A percentile compares a stretch with the other conserved stretches of the same genome.
Conservation (phyloP, 2,113 vertebrate species). For the Alaudala cheleensis region DNA sequence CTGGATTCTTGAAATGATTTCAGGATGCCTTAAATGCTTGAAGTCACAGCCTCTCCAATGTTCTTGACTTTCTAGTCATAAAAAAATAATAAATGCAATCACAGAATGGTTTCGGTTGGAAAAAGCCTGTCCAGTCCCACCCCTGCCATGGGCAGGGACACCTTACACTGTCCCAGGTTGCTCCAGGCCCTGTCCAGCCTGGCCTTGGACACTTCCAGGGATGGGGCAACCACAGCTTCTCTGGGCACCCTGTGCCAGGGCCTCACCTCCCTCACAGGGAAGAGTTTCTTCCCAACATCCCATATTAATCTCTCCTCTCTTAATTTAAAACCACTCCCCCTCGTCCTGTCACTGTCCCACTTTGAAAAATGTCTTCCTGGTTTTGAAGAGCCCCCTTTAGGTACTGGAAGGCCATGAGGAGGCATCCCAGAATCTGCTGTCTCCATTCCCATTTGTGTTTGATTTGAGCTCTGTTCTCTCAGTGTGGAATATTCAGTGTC, state of each 20-base stretch:
- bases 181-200: accelerated
- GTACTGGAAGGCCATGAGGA: not conserved
- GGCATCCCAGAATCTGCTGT: not conserved
- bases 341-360: not conserved
- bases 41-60: not conserved
- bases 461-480: not conserved
- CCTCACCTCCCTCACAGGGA: accelerated
- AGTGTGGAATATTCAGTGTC: not conserved
- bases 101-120: not conserved
- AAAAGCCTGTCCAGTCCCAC: not conserved
- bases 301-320: not conserved
- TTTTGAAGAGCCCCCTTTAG: not conserved
- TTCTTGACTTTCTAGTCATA: not conserved
- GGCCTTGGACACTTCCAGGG: not conserved
- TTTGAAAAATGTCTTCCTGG: not conserved
- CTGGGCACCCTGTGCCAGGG: not conserved
- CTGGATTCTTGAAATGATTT: not conserved
- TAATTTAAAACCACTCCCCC: not conserved
- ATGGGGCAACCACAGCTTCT: not conserved
- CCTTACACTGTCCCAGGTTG: accelerated
- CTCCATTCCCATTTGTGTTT: not conserved
- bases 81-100: not conserved
- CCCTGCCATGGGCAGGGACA: not conserved
- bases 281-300: not conserved
- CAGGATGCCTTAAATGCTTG: not conserved